These are phyloP conservation scores for Myripristis murdjan DNA, from an alignment of 2,797 vertebrate genomes.

Conservation along the genomic window DNA sequence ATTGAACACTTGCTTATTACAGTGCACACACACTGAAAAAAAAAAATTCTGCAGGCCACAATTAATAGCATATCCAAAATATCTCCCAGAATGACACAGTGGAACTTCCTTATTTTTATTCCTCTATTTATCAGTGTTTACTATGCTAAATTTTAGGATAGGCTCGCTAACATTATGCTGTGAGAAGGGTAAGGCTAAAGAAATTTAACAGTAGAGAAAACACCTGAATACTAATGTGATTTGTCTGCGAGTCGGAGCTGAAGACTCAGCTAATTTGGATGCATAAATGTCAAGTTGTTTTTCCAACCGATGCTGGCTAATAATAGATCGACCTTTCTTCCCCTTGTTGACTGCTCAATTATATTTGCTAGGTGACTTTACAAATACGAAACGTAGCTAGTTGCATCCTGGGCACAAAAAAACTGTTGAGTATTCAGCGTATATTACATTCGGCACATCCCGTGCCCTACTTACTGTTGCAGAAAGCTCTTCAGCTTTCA, in stretches of 20 bases:
- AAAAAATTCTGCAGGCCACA: not conserved
- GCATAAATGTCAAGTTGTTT: conserved; percentile 78
- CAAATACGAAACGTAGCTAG: conserved; percentile 28
- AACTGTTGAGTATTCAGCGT: not conserved
- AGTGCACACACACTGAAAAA: not conserved
- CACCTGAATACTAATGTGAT: conserved; percentile 65
- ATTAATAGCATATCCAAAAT: not conserved
- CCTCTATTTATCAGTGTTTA: conserved; percentile 1
- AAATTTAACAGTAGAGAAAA: conserved; percentile 41
- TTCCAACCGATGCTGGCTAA: conserved; percentile 48
- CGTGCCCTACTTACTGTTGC: conserved; percentile 2
- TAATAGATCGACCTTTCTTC: conserved; percentile 54
- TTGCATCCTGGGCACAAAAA: conserved; percentile 6
- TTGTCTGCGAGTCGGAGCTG: conserved; percentile 45
- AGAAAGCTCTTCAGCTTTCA: conserved; percentile 32
- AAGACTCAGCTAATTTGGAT: conserved; percentile 61
- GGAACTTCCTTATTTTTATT: not conserved
- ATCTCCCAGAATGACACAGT: too few species aligned
- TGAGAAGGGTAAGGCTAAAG: conserved; percentile 57
- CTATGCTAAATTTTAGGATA: conserved; percentile 12
- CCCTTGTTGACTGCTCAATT: conserved; percentile 48
- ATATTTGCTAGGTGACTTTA: conserved; percentile 49
- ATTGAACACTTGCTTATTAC: not conserved
- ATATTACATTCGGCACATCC: conserved; percentile 17
- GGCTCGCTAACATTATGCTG: conserved; percentile 22